Conservation (phyloP, 2,888 invertebrate species). For the Caenorhabditis sp. region DNA sequence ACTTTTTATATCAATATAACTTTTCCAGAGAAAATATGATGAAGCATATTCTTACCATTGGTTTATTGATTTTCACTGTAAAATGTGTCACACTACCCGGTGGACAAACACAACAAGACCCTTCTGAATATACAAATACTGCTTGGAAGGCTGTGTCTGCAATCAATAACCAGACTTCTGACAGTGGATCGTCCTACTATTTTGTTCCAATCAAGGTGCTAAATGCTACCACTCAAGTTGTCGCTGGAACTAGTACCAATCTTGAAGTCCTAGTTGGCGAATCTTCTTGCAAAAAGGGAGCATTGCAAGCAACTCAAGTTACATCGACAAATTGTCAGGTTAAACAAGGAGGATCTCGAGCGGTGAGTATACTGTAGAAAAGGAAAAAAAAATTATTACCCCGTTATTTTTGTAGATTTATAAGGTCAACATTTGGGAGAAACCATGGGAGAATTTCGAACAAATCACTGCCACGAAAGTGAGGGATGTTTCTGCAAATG, state of each 20-base stretch:
- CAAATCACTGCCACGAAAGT: conserved; percentile 47
- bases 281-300: conserved; percentile 35
- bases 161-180: conserved; percentile 38
- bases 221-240: conserved; percentile 53
- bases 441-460: conserved; percentile 56
- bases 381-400: neutral
- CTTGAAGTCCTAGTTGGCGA: conserved; percentile 52
- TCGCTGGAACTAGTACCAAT: conserved; percentile 43
- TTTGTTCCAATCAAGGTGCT: conserved; percentile 51
- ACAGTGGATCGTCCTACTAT: conserved; percentile 30
- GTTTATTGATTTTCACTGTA: too few species aligned
- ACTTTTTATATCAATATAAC: too few species aligned
- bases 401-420: conserved; percentile 30
- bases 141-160: conserved; percentile 38
- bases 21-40: too few species aligned
- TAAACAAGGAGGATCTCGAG: conserved; percentile 37
- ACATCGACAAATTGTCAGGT: conserved; percentile 34
- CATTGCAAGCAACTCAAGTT: conserved; percentile 16
- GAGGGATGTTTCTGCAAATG: conserved; percentile 39
- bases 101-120: too few species aligned
- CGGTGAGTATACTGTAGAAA: conserved; percentile 7
- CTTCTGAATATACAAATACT: too few species aligned
- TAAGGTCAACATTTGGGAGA: conserved; percentile 51
- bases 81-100: too few species aligned
- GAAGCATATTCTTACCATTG: too few species aligned